Evolutionary conservation across 2,797 vertebrate species (phyloP), one percentile per base, ranked within the genome.

Genomic region (Parauchenoglanis punctatus): DNA sequence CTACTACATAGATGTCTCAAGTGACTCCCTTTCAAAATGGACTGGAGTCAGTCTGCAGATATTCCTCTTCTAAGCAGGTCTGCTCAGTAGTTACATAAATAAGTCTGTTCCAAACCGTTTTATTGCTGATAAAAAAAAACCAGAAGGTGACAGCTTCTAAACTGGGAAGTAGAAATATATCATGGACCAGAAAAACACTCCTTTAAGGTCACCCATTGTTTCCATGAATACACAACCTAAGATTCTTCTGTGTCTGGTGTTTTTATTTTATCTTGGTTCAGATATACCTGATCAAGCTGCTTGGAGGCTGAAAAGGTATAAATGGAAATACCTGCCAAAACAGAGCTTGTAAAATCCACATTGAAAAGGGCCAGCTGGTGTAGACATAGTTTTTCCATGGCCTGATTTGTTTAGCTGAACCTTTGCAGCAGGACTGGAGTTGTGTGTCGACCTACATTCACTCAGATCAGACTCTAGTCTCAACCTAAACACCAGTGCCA

Each of bases 361-460:
- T 88, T 94, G 93, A 95, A 94, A 94, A 93, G 52, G 81, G 89
- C 91, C 85, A 67, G 89, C 91, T 91, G 92, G 90, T 93, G 91
- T 90, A 85, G 91, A 93, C 91, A 91, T 89, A 85, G 87, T 85
- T 93, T 95, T 95, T 95, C 94, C 94, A 92, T 94, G 92, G 94
- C 93, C 94, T 94, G 92, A 93, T 94, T 94, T 95, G 91, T 94
- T 95, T 93, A 92, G 91, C 92, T 93, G 68, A 91, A 90, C 70
- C 92, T 91, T 88, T 88, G 85, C 81, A 87, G 91, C 87, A 90
- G 91, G 88, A 88, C 89, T 93, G 90, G 90, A 92, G 90, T 93
- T 89, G 91, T 93, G 93, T 89, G 88, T 91, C 91, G 93, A 94
- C 94, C 94, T 89, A 92, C 90, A 95, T 95, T 92, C 65, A 35